Evolutionary conservation across 2,888 invertebrate species (phyloP).

Genomic region (Xestia c-nigrum): DNA sequence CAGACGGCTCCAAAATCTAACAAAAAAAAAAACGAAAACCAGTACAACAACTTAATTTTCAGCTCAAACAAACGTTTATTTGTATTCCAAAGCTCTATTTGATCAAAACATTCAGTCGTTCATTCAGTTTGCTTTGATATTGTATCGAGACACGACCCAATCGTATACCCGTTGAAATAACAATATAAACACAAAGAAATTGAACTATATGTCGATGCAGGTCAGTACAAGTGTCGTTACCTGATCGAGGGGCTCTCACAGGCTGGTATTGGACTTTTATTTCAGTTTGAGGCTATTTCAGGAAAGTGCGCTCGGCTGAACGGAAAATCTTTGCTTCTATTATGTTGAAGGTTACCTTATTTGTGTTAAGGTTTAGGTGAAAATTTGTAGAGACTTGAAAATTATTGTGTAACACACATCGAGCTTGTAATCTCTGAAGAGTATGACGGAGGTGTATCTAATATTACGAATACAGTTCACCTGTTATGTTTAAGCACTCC

Average conservation of each 20-base stretch:
- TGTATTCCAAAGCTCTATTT: slow-evolving; percentile 15
- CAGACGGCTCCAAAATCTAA: neutral
- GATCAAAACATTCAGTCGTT: slow-evolving; percentile 15
- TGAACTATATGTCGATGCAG: slow-evolving; percentile 43
- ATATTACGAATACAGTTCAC: no score
- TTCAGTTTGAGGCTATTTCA: slow-evolving; percentile 69
- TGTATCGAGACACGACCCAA: slow-evolving; percentile 52
- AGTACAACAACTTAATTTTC: neutral
- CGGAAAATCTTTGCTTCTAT: slow-evolving; percentile 66
- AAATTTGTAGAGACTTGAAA: neutral
- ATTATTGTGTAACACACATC: neutral
- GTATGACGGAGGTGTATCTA: no score
- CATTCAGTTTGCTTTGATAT: slow-evolving; percentile 46
- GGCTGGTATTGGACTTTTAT: slow-evolving; percentile 72
- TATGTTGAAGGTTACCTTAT: slow-evolving; percentile 46
- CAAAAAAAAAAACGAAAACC: neutral
- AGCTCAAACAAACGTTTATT: neutral
- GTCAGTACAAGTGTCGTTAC: slow-evolving; percentile 55
- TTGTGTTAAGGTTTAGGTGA: slow-evolving; percentile 25
- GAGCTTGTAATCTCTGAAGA: no score
- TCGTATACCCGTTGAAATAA: slow-evolving; percentile 64
- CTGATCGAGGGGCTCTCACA: slow-evolving; percentile 57
- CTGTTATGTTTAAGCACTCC: no score
- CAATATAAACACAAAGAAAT: slow-evolving; percentile 55
- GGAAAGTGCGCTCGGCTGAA: slow-evolving; percentile 61